Conservation (phyloP, 2,888 invertebrate genomes). For the Nasonovia ribisnigri region DNA sequence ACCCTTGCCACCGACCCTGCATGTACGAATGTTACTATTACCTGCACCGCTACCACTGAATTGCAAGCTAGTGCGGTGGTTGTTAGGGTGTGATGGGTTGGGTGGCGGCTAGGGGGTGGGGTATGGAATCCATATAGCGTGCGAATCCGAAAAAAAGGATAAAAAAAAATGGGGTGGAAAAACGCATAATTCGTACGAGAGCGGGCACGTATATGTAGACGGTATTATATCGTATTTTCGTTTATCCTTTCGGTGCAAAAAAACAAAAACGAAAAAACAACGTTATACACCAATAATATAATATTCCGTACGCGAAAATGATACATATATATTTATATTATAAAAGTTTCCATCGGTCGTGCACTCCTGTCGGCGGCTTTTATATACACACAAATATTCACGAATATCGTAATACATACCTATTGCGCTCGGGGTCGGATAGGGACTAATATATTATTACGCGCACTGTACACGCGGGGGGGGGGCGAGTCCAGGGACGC, state of each 20-base stretch:
- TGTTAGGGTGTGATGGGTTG: neutral
- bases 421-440: neutral
- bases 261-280: conserved; percentile 19
- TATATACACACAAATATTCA: neutral
- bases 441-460: neutral
- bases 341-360: neutral
- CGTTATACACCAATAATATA: conserved; percentile 4
- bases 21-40: neutral
- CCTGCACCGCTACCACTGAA: neutral
- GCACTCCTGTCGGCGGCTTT: neutral
- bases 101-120: neutral
- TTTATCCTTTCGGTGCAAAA: neutral
- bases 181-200: conserved; percentile 23
- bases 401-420: conserved; percentile 14
- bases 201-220: neutral
- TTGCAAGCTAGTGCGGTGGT: neutral
- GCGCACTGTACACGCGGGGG: neutral
- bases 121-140: conserved; percentile 49
- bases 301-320: conserved; percentile 21
- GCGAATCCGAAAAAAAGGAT: conserved; percentile 40
- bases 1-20: neutral
- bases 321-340: neutral
- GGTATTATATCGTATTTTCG: conserved; percentile 28
- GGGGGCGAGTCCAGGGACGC: neutral
- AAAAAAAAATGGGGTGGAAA: conserved; percentile 22